Conservation (phyloP, 2,113 vertebrate species). For the Orthonyx spaldingii region DNA sequence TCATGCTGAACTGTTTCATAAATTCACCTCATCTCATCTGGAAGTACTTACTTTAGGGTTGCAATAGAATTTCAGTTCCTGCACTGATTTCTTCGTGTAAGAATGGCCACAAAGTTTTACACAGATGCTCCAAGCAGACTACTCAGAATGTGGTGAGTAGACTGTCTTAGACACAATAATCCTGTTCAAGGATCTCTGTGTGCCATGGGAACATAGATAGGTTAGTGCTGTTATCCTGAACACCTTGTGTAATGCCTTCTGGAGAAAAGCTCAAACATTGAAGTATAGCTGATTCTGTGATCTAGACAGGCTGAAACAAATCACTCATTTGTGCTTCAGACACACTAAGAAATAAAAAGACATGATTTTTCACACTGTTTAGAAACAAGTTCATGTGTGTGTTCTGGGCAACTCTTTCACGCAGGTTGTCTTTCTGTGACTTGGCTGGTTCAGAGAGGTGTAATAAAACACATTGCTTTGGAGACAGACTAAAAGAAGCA, state of each 20-base stretch:
- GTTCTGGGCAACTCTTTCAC: neutral
- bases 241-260: neutral
- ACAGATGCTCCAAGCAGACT: neutral
- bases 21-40: neutral
- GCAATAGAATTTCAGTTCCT: neutral
- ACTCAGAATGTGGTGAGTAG: neutral
- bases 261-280: neutral
- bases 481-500: conserved; percentile 86
- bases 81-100: neutral
- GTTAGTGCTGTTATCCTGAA: neutral
- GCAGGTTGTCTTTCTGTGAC: conserved; percentile 86
- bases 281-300: neutral
- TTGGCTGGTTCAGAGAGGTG: conserved; percentile 89
- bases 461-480: conserved; percentile 85
- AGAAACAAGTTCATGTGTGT: neutral
- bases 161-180: neutral
- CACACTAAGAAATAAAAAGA: neutral
- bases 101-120: neutral
- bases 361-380: neutral
- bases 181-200: neutral
- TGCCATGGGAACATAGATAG: neutral
- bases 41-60: neutral
- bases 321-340: neutral
- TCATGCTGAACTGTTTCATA: neutral
- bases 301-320: neutral